Base-by-base conservation (phyloP, 2,113 vertebrate species). In the Archocentrus centrarchus region DNA sequence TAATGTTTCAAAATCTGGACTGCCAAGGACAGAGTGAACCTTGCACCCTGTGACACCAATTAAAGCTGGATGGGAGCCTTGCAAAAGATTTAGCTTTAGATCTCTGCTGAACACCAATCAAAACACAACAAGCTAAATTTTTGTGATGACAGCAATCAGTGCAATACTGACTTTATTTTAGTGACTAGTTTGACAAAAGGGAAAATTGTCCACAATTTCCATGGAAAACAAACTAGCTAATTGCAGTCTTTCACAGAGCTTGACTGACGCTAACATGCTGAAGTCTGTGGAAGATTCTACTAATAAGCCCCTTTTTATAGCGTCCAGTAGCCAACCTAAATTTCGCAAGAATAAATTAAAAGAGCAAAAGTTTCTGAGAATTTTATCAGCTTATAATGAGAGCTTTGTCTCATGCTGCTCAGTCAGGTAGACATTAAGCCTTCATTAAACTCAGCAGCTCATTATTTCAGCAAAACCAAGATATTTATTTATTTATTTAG, bases 1-100 rank as follows among this genome's bases (percentile, higher is more conserved):
- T 79, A 76, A 77, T 90, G 81, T 86, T 83, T 89, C 62, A 85
- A 57, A 88, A 59, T 85, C n/a, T 75, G 62, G 17, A 64, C 81
- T 57, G 50, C 78, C 81, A 73, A 88, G 79, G 86, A 82, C 87
- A 59, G 44, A 11, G 68, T 75, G 80, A 82, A 80, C 75, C 32
- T 75, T 60, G 75, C 80, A 58, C 86, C 79, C 55, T 2, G 22
- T 59, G 75, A 86, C 82, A 61, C 81, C 75, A 58, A 75, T 91
- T 82, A 88, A 68, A 79, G 30, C 55, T 61, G 60, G 63, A 63
- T 15, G 66, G 66, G 53, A 39, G 1, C 37, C 9, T 18, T 77
- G 32, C 7, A 20, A 24, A 63, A 32, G 22, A 50, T 75, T 79
- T 53, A 27, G 70, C 75, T 83, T 13, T 24, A 39, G 66, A 13